These are phyloP conservation scores for Cossypha dichroa DNA, from an alignment of 2,797 vertebrate genomes.

Conservation along the genomic window DNA sequence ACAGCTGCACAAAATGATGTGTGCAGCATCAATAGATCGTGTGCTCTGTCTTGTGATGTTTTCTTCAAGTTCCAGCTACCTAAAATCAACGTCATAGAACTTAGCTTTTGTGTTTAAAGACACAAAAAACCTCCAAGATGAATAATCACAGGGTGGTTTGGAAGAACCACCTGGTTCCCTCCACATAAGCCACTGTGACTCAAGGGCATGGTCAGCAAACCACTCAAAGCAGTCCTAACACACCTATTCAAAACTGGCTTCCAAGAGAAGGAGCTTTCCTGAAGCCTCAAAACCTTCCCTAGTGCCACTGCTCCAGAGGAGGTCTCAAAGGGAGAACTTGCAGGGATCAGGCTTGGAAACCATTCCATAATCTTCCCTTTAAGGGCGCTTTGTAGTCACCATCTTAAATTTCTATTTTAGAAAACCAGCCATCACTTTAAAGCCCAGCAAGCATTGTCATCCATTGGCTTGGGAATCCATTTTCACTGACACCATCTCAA, in stretches of 20 bases:
- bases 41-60: neutral
- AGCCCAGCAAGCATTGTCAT: neutral
- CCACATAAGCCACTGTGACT: neutral
- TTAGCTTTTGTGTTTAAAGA: neutral
- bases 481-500: neutral
- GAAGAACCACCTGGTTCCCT: neutral
- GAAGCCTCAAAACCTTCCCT: neutral
- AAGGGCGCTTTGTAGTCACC: neutral
- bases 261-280: neutral
- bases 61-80: neutral
- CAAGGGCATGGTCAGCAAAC: neutral
- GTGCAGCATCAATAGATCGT: neutral
- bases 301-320: neutral
- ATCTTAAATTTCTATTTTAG: neutral
- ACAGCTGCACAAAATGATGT: neutral
- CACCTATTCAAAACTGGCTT: neutral
- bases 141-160: neutral
- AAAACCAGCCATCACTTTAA: neutral
- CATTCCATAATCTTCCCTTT: neutral
- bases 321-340: neutral
- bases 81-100: neutral
- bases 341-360: neutral
- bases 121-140: neutral
- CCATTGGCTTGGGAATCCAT: neutral
- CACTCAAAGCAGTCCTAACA: neutral